Conservation (phyloP, 2,797 vertebrate genomes). For the Typhlichthys eigenmanni region DNA sequence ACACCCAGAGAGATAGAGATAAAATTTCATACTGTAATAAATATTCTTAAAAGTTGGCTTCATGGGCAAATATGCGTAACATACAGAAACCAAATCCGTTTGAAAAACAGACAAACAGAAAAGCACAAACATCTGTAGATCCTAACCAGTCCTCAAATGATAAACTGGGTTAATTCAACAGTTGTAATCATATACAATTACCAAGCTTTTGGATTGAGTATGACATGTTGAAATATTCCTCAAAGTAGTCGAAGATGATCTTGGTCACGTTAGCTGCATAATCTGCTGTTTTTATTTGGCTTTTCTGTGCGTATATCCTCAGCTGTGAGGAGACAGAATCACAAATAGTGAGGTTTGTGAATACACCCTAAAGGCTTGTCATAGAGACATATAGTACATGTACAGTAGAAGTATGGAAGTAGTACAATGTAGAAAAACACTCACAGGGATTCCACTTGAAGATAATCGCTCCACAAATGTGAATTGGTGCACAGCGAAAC, state of each 20-base stretch:
- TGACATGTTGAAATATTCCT: conserved; percentile 86
- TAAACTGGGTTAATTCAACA: background rate
- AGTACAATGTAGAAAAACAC: conserved; percentile 48
- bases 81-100: background rate
- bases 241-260: conserved; percentile 87
- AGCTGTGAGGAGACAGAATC: conserved; percentile 74
- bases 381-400: background rate
- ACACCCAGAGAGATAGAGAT: background rate
- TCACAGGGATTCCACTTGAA: conserved; percentile 80
- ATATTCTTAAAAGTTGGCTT: background rate
- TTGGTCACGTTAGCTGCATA: conserved; percentile 88
- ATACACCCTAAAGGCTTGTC: background rate
- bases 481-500: conserved; percentile 94
- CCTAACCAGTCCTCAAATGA: no score
- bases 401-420: background rate
- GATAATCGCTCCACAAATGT: conserved; percentile 55
- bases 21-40: background rate
- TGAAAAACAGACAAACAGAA: background rate
- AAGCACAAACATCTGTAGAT: no score
- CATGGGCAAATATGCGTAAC: background rate
- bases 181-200: conserved; percentile 48
- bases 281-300: conserved; percentile 80
- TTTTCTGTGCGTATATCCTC: conserved; percentile 87
- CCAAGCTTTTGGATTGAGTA: conserved; percentile 93
- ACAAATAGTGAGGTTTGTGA: background rate